Conservation (phyloP, 2,888 invertebrate genomes). For the Ormyrus nitidulus region DNA sequence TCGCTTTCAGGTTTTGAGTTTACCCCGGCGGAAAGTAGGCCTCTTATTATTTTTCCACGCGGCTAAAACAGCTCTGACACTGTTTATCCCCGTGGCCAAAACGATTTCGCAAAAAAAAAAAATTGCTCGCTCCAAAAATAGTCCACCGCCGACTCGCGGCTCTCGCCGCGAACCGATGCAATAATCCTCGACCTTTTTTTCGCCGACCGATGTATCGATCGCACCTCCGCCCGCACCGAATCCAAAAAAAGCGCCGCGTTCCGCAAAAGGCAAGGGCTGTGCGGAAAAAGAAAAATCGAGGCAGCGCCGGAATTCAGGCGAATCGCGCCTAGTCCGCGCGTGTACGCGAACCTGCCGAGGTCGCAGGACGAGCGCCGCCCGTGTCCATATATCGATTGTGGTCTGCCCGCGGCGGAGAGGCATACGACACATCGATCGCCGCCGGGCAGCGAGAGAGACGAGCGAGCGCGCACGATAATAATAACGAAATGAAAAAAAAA, state of each 20-base stretch:
- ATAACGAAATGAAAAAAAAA: conserved; percentile 65
- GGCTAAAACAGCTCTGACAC: too few relatives aligned
- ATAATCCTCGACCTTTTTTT: too few relatives aligned
- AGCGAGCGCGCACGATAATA: not conserved
- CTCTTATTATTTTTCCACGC: too few relatives aligned
- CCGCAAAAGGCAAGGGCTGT: not conserved
- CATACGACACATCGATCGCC: conserved; percentile 34
- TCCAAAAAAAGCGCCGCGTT: not conserved
- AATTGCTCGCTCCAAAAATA: too few relatives aligned
- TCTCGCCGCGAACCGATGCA: too few relatives aligned
- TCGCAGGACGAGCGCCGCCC: conserved; percentile 70
- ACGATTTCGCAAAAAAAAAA: too few relatives aligned
- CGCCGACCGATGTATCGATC: too few relatives aligned
- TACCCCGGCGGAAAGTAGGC: too few relatives aligned
- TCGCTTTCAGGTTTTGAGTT: too few relatives aligned
- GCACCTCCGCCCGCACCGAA: too few relatives aligned
- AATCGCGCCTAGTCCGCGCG: not conserved
- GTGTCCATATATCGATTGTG: conserved; percentile 63
- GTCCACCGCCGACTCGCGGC: too few relatives aligned
- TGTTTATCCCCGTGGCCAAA: too few relatives aligned
- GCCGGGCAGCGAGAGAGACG: not conserved
- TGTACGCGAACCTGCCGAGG: conserved; percentile 59
- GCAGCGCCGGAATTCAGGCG: conserved; percentile 27
- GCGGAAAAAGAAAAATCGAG: conserved; percentile 29
- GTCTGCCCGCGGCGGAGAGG: not conserved